Base-by-base conservation (phyloP, 2,888 invertebrate genomes). In the Spodoptera exigua region DNA sequence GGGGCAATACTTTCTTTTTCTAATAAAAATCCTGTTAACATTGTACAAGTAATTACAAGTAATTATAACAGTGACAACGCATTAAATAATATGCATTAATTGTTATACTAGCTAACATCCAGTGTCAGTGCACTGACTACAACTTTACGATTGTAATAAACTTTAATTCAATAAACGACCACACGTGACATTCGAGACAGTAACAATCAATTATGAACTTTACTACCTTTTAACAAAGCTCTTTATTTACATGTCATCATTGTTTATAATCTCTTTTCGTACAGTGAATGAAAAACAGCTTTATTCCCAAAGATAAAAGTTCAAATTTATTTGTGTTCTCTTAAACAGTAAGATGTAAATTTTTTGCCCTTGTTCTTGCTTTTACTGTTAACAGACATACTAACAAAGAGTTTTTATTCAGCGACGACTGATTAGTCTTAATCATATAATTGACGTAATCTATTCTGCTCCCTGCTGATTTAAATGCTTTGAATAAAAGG, bases 101-200 rank as follows among this genome's bases (percentile, higher is more conserved):
- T 69, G 55, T 61, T 27, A 71, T 60, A 39, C 16, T 45, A 40
- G 55, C 34, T 54, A 55, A 56, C 45, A 27, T 40, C 41, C 39
- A 59, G 63, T 61, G 61, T 46, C 1, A 11, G 61, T 62, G 61
- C 63, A 46, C 51, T 57, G 43, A 58, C 59, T 57, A 47, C 36
- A 46, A 35, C 37, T 78, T 76, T 79, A 79, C 63, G 69, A 76
- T 62, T 47, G 63, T 53, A 63, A 78, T 79, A 76, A 78, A 76
- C 34, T 68, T 59, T 64, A 67, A 78, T 76, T 61, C 65, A 58
- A 53, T 52, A 59, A 64, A 68, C 66, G 58, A 61, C 77, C 74
- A 74, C 66, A 64, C 61, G 59, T 61, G 56, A 56, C 44, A 36
- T 12, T 37, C 11, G 34, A 27, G 7, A 27, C 27, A 27, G 9